phyloP scores from a whole-genome alignment of 2,888 invertebrate species.

The Cyclophora albipunctata region DNA sequence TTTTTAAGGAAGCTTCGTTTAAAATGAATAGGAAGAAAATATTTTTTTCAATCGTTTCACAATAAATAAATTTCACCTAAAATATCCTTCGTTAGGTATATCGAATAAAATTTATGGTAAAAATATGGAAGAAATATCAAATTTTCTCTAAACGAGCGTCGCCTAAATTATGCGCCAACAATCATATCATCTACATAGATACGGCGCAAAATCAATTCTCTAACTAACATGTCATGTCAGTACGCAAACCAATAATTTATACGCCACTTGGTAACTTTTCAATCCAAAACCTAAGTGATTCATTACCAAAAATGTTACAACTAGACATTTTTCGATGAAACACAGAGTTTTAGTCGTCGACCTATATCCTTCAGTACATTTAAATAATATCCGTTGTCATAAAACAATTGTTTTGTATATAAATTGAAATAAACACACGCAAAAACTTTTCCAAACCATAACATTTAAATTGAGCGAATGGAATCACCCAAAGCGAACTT shows the following conservation, averaged over 20 bases:
- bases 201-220: background rate
- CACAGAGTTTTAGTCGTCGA: too few species aligned
- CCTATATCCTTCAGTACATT: too few species aligned
- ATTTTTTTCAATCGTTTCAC: background rate
- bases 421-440: too few species aligned
- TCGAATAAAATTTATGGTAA: background rate
- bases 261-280: too few species aligned
- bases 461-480: background rate
- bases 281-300: too few species aligned
- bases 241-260: too few species aligned
- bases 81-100: background rate
- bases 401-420: too few species aligned
- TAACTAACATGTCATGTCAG: too few species aligned
- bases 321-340: too few species aligned
- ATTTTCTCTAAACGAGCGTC: background rate
- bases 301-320: too few species aligned
- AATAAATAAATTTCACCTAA: background rate
- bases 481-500: background rate
- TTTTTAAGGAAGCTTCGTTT: constrained; percentile 52
- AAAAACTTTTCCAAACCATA: background rate
- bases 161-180: background rate
- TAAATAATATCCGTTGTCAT: too few species aligned
- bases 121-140: background rate
- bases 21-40: background rate
- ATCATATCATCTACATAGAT: background rate